Conservation (phyloP, 23 tunicate genomes). For the Trididemnum nubilum region DNA sequence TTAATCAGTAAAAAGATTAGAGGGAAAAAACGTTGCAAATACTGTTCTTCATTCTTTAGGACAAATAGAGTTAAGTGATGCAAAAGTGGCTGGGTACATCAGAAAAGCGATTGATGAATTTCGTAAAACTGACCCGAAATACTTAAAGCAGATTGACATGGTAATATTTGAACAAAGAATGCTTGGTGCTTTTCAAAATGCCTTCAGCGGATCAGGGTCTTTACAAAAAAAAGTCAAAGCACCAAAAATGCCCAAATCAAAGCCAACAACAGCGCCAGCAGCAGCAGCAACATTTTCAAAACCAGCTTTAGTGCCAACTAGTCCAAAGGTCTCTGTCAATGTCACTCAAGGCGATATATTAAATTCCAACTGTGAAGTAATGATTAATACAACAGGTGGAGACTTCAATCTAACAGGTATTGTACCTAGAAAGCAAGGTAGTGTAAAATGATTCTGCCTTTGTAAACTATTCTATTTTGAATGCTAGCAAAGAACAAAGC, state of each 20-base stretch:
- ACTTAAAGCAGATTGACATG: conserved; percentile 28
- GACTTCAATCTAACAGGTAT: conserved; percentile 22
- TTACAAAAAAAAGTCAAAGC: neutral
- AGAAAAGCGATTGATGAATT: conserved; percentile 26
- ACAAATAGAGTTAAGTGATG: conserved; percentile 7
- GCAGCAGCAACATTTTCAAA: neutral
- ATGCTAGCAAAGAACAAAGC: too few species aligned
- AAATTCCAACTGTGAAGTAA: conserved; percentile 9
- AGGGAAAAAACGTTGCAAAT: too few species aligned
- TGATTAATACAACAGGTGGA: conserved; percentile 22
- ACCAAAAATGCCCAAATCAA: neutral
- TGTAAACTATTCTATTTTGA: too few species aligned
- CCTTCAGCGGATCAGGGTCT: neutral
- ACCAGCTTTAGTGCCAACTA: neutral
- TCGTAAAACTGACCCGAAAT: neutral
- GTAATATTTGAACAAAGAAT: conserved; percentile 14
- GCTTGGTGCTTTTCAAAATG: conserved; percentile 9
- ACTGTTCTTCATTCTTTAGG: too few species aligned
- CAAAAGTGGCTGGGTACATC: conserved; percentile 10
- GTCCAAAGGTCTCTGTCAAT: neutral
- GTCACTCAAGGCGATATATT: conserved; percentile 20
- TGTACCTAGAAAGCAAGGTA: too few species aligned
- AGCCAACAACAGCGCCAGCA: neutral
- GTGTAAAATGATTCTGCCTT: too few species aligned
- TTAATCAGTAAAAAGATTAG: too few species aligned